phyloP scores from a whole-genome alignment of 2,113 vertebrate species.

The Laterallus jamaicensis region DNA sequence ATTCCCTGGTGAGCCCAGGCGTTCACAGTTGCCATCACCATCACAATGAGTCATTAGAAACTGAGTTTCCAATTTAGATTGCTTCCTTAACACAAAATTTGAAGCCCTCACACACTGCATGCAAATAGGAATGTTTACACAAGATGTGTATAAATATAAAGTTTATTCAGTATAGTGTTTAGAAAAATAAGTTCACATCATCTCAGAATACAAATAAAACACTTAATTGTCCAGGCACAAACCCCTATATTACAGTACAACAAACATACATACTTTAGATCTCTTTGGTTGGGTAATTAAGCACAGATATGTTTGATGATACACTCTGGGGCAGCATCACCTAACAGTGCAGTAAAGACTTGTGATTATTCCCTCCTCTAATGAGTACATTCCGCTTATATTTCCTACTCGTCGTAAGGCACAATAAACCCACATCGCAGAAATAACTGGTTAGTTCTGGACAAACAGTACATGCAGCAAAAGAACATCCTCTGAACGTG shows the following conservation, averaged over 20 bases:
- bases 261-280: conserved; percentile 82
- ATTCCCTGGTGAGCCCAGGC: not conserved
- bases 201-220: conserved; percentile 97
- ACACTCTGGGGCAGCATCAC: conserved; percentile 77
- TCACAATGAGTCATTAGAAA: not conserved
- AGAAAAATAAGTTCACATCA: conserved; percentile 99
- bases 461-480: conserved; percentile 79
- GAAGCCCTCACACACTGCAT: not conserved
- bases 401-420: conserved; percentile 77
- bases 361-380: conserved; percentile 69
- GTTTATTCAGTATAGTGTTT: conserved; percentile 99
- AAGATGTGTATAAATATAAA: conserved; percentile 97
- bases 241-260: conserved; percentile 87
- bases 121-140: conserved; percentile 33
- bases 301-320: conserved; percentile 80
- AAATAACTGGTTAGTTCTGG: conserved; percentile 72
- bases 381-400: conserved; percentile 71
- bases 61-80: not conserved
- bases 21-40: not conserved
- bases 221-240: conserved; percentile 87
- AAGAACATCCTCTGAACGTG: conserved; percentile 64
- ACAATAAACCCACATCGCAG: conserved; percentile 77
- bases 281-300: conserved; percentile 92
- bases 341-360: conserved; percentile 78
- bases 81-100: not conserved